Conservation (phyloP, 2,797 vertebrate genomes). For the Gallirallus australis region DNA sequence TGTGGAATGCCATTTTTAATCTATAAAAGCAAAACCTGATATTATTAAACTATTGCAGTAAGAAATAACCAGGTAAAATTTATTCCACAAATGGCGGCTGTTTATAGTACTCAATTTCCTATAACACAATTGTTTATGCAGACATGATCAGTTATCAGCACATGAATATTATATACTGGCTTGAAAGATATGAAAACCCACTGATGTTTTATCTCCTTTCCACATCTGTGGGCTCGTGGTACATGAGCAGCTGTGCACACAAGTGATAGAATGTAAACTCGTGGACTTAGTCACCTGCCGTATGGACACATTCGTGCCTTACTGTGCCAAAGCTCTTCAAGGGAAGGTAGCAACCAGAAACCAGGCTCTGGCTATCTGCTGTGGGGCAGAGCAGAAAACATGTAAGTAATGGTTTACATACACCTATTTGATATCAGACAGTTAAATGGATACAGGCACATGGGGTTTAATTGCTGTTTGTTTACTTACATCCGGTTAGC, state of each 20-base stretch:
- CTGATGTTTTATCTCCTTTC: slow-evolving; percentile 32
- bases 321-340: slow-evolving; percentile 17
- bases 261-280: slow-evolving; percentile 55
- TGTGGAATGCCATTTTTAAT: neutral
- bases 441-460: slow-evolving; percentile 1
- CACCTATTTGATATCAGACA: slow-evolving; percentile 6
- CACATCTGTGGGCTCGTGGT: slow-evolving; percentile 40
- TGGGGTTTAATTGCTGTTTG: neutral
- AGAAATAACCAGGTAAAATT: neutral
- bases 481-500: slow-evolving; percentile 1
- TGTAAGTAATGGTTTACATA: neutral
- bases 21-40: neutral
- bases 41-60: neutral
- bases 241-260: slow-evolving; percentile 38
- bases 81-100: neutral
- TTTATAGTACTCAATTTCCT: neutral
- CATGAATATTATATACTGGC: neutral
- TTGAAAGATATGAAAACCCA: neutral
- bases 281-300: neutral
- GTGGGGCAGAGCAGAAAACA: neutral
- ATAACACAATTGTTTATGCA: neutral
- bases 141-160: neutral
- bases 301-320: slow-evolving; percentile 30
- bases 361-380: neutral
- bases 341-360: slow-evolving; percentile 31